phyloP scores from a whole-genome alignment of 2,888 invertebrate genomes.

The Aleiodes testaceus region DNA sequence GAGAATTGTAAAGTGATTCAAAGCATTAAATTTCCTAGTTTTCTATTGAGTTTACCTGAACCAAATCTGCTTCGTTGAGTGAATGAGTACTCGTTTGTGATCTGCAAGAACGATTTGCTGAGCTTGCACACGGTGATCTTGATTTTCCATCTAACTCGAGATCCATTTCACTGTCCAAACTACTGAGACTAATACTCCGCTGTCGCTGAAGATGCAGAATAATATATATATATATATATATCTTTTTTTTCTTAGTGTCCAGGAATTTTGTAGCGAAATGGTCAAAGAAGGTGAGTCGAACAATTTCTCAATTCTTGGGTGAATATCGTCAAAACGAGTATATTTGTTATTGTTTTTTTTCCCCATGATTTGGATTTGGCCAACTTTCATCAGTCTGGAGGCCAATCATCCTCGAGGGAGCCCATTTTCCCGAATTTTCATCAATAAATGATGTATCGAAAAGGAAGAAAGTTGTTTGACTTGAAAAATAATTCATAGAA shows the following conservation, averaged over 20 bases:
- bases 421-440: background rate
- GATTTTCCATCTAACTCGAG: conserved; percentile 74
- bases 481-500: conserved; percentile 1
- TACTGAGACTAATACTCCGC: conserved; percentile 81
- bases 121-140: conserved; percentile 73
- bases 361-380: too few species aligned
- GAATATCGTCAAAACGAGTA: too few species aligned
- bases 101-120: conserved; percentile 65
- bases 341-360: too few species aligned
- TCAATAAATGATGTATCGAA: conserved; percentile 13
- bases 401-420: too few species aligned
- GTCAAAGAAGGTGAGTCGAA: background rate
- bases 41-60: conserved; percentile 76
- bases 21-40: background rate
- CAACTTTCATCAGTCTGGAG: too few species aligned
- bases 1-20: background rate
- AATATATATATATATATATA: conserved; percentile 8
- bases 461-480: conserved; percentile 2
- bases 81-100: conserved; percentile 82
- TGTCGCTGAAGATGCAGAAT: conserved; percentile 61
- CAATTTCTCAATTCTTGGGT: too few species aligned
- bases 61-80: conserved; percentile 88
- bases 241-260: background rate
- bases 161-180: conserved; percentile 91
- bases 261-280: background rate